phyloP scores from a whole-genome alignment of 2,888 invertebrate species.

The Xestia ashworthii region DNA sequence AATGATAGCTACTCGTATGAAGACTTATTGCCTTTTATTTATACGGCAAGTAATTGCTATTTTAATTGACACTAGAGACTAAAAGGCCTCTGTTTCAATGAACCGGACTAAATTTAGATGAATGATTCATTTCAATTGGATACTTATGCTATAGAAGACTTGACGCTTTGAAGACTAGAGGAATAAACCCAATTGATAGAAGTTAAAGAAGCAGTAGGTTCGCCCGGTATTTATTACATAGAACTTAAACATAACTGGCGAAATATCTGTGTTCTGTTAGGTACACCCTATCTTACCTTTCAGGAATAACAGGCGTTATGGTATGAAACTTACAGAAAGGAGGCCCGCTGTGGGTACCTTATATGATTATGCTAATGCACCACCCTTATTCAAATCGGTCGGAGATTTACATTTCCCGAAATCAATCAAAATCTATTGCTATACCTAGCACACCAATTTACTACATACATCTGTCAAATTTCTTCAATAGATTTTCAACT shows the following conservation, averaged over 20 bases:
- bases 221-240: no score
- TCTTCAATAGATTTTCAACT: no score
- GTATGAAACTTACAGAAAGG: no score
- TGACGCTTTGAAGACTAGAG: background rate
- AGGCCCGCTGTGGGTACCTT: background rate
- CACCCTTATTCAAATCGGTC: background rate
- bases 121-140: conserved; percentile 19
- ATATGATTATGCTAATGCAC: background rate
- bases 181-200: background rate
- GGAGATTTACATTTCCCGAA: background rate
- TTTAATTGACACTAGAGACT: conserved; percentile 26
- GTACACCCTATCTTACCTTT: no score
- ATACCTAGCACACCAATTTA: no score
- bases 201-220: background rate
- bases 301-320: no score
- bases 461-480: no score
- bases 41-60: conserved; percentile 33
- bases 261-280: no score
- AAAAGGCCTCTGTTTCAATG: conserved; percentile 21
- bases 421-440: no score
- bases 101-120: conserved; percentile 26
- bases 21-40: conserved; percentile 18
- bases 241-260: no score
- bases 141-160: conserved; percentile 2
- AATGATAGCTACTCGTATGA: conserved; percentile 4